Evolutionary conservation across 1,140 invertebrate genomes (phyloP).

Genomic region (Cherax destructor): DNA sequence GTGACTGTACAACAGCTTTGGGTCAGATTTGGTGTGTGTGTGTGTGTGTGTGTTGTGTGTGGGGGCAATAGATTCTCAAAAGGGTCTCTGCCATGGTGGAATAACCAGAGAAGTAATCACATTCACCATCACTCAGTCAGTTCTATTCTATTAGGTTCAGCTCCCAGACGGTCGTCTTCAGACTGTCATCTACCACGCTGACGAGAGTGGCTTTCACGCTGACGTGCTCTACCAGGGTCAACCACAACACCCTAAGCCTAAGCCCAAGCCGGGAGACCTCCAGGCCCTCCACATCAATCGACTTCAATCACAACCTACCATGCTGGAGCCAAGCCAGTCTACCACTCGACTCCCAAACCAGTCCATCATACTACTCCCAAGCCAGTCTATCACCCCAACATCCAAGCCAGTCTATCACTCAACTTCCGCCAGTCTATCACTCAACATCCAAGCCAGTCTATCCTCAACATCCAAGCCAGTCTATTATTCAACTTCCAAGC

Average conservation of each 20-base stretch:
- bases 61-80: too few relatives aligned
- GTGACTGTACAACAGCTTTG: too few relatives aligned
- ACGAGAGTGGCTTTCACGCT: constrained; percentile 29
- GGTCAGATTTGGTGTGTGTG: too few relatives aligned
- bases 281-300: too few relatives aligned
- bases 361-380: too few relatives aligned
- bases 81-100: too few relatives aligned
- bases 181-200: constrained; percentile 39
- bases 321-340: background rate
- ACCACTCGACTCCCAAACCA: background rate
- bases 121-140: background rate
- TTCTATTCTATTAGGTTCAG: constrained; percentile 10
- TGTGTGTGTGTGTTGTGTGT: too few relatives aligned
- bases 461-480: background rate
- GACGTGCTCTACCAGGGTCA: constrained; percentile 31
- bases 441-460: background rate
- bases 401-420: too few relatives aligned
- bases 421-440: background rate
- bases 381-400: too few relatives aligned
- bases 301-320: background rate
- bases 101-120: too few relatives aligned
- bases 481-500: background rate
- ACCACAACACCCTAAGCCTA: constrained; percentile 7
- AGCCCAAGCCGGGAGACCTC: background rate
- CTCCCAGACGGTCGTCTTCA: constrained; percentile 44